Conservation (phyloP, 2,797 vertebrate genomes). For the Serranus cabrilla region DNA sequence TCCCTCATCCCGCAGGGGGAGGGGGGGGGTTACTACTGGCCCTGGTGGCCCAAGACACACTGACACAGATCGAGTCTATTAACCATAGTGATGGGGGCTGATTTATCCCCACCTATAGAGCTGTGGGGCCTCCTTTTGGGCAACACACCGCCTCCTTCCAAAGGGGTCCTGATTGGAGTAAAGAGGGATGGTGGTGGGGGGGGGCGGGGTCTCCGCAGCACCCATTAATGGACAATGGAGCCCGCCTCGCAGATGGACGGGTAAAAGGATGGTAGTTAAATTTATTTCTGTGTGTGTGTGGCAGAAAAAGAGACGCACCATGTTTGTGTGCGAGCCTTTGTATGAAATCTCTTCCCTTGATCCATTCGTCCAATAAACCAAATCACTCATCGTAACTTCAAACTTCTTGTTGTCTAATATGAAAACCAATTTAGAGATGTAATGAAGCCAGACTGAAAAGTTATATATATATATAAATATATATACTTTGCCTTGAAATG, state of each 20-base stretch:
- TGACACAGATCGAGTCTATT: slow-evolving; percentile 57
- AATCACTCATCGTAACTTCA: slow-evolving; percentile 40
- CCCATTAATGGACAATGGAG: slow-evolving; percentile 47
- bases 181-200: slow-evolving; percentile 41
- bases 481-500: slow-evolving; percentile 17
- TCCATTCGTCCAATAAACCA: slow-evolving; percentile 24
- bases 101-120: slow-evolving; percentile 70
- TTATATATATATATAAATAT: too few species aligned
- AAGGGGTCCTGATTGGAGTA: slow-evolving; percentile 27
- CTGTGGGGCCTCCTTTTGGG: slow-evolving; percentile 49
- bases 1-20: slow-evolving; percentile 1
- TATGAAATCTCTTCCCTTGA: slow-evolving; percentile 28
- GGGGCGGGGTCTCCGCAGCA: slow-evolving; percentile 29
- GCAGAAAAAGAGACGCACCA: slow-evolving; percentile 1
- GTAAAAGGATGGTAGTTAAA: slow-evolving; percentile 22
- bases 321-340: slow-evolving; percentile 27
- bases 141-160: slow-evolving; percentile 43
- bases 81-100: slow-evolving; percentile 61
- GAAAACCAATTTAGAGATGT: slow-evolving; percentile 40
- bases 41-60: slow-evolving; percentile 51
- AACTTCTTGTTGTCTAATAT: slow-evolving; percentile 29
- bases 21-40: slow-evolving; percentile 27
- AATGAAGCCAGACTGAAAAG: slow-evolving; percentile 29
- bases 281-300: slow-evolving; percentile 22
- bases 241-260: slow-evolving; percentile 18